A percentile compares a stretch with the other conserved stretches of the same genome.
These are phyloP conservation scores for Diplolepis rosae DNA, from an alignment of 2,888 invertebrate genomes.

Conservation along the genomic window DNA sequence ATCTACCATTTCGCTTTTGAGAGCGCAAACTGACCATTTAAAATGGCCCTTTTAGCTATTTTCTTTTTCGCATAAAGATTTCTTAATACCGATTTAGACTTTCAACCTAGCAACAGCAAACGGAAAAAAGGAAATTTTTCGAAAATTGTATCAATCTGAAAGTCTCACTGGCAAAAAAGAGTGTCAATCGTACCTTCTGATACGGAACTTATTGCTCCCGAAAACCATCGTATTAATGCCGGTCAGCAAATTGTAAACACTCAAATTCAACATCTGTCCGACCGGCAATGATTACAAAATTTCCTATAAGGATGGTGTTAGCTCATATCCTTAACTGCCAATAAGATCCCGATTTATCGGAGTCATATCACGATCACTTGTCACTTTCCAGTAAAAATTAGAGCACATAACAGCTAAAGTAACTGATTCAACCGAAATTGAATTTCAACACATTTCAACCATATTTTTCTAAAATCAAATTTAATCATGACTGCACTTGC, in stretches of 20 bases:
- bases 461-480: conserved; percentile 15
- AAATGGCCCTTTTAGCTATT: too few species aligned
- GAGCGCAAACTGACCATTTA: too few species aligned
- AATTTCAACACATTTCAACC: not conserved
- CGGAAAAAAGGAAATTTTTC: too few species aligned
- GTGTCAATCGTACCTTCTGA: conserved; percentile 73
- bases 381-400: not conserved
- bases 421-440: not conserved
- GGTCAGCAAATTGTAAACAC: conserved; percentile 63
- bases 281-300: conserved; percentile 30
- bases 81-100: too few species aligned
- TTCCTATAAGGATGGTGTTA: not conserved
- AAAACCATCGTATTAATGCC: conserved; percentile 71
- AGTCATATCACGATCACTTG: conserved; percentile 21
- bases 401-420: conserved; percentile 2
- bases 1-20: too few species aligned
- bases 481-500: not conserved
- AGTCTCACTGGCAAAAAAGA: too few species aligned
- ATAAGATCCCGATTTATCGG: not conserved
- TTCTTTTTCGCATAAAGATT: too few species aligned
- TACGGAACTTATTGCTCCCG: conserved; percentile 76
- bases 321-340: not conserved
- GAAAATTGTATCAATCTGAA: too few species aligned
- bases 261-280: conserved; percentile 67
- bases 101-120: too few species aligned